A percentile compares a stretch with the other conserved stretches of the same genome.
phyloP scores from a whole-genome alignment of 2,888 invertebrate genomes.

The Eupithecia abbreviata region DNA sequence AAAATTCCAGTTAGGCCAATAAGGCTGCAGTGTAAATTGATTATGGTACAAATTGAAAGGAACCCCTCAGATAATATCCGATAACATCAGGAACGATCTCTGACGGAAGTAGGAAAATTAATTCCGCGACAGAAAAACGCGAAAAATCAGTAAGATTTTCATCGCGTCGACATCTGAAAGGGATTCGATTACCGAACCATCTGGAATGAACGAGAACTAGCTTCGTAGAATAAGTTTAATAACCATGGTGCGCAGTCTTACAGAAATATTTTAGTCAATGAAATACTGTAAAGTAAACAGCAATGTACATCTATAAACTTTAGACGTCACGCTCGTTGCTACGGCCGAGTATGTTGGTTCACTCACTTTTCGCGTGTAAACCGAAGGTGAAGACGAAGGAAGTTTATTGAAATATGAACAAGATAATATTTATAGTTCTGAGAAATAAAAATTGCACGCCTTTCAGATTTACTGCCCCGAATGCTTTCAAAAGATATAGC shows the following conservation, averaged over 20 bases:
- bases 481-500: slow-evolving; percentile 46
- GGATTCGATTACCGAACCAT: slow-evolving; percentile 40
- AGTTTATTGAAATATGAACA: slow-evolving; percentile 74
- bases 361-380: slow-evolving; percentile 63
- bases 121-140: background rate
- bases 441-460: slow-evolving; percentile 73
- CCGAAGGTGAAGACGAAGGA: slow-evolving; percentile 75
- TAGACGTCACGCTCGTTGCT: slow-evolving; percentile 72
- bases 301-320: slow-evolving; percentile 73
- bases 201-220: slow-evolving; percentile 36
- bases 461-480: slow-evolving; percentile 53
- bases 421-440: slow-evolving; percentile 77
- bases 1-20: background rate
- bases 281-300: slow-evolving; percentile 74
- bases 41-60: background rate
- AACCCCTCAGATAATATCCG: background rate
- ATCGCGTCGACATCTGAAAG: slow-evolving; percentile 32
- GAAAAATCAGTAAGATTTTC: slow-evolving; percentile 45
- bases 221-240: slow-evolving; percentile 39
- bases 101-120: slow-evolving; percentile 9
- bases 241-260: background rate
- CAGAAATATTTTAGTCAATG: slow-evolving; percentile 72
- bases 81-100: background rate
- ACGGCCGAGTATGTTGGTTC: slow-evolving; percentile 67
- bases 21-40: background rate